A percentile compares a stretch with the other conserved stretches of the same genome.
These are phyloP conservation scores for Avahi laniger DNA, from an alignment of 2,797 vertebrate genomes.

Conservation along the genomic window DNA sequence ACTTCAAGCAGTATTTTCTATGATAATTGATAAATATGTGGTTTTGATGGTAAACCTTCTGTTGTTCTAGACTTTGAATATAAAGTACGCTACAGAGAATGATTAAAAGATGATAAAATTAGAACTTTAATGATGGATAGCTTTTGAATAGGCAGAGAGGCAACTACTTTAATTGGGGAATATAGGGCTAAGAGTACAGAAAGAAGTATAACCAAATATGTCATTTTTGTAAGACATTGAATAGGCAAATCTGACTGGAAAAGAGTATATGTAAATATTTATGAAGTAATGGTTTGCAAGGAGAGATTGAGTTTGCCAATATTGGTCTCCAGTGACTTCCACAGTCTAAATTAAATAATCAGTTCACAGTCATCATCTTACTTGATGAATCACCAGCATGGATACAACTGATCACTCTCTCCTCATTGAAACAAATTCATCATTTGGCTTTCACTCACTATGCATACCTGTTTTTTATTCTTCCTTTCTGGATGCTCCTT, in stretches of 20 bases:
- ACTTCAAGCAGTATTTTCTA: neutral
- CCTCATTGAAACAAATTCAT: neutral
- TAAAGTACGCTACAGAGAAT: neutral
- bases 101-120: neutral
- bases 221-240: neutral
- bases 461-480: neutral
- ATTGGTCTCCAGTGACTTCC: neutral
- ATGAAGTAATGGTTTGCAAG: neutral
- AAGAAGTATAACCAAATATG: neutral
- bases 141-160: neutral
- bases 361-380: neutral
- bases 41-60: neutral
- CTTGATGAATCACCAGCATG: neutral
- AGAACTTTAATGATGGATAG: neutral
- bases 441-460: neutral
- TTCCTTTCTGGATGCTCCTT: neutral
- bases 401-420: neutral
- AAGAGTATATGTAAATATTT: conserved; percentile 8
- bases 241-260: neutral
- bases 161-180: neutral
- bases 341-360: neutral
- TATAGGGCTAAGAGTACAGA: neutral
- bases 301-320: neutral
- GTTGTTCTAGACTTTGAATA: neutral
- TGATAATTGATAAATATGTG: neutral